Conservation (phyloP, 2,888 invertebrate species). For the Hypselothyrea guttata region DNA sequence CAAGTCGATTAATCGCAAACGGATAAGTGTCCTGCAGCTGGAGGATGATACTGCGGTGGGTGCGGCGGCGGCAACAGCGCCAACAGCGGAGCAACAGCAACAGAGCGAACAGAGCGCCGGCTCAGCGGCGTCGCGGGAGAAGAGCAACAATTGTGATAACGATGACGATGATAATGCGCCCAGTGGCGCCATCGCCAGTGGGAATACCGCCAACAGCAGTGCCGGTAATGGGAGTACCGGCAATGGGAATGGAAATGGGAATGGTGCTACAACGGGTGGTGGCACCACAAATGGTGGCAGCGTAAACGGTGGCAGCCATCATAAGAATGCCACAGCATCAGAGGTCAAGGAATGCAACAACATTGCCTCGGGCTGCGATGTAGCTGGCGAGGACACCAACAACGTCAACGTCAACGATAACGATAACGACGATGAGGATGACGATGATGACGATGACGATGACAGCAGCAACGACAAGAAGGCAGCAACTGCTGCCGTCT, state of each 20-base stretch:
- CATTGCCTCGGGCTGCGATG: constrained; percentile 21
- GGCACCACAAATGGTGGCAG: constrained; percentile 47
- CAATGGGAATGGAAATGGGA: constrained; percentile 29
- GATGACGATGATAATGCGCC: constrained; percentile 72
- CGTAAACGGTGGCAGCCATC: constrained; percentile 48
- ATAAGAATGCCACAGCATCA: constrained; percentile 37
- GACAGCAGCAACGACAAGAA: constrained; percentile 55
- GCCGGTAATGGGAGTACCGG: constrained; percentile 22
- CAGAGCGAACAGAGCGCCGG: constrained; percentile 48
- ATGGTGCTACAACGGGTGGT: constrained; percentile 31
- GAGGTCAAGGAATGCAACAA: constrained; percentile 46
- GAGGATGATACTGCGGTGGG: constrained; percentile 63
- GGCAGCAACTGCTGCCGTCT: constrained; percentile 25
- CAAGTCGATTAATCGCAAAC: constrained; percentile 92
- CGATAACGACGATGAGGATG: constrained; percentile 57
- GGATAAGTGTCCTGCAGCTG: constrained; percentile 88
- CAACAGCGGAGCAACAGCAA: constrained; percentile 35
- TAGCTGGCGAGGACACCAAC: constrained; percentile 40
- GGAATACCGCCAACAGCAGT: constrained; percentile 28
- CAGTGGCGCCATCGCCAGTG: constrained; percentile 45
- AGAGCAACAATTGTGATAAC: constrained; percentile 75
- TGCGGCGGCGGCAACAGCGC: constrained; percentile 37
- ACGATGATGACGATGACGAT: constrained; percentile 50
- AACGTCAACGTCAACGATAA: constrained; percentile 56
- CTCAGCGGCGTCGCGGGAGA: constrained; percentile 55